Percentiles rank a stretch among this genome's conserved stretches.
These are phyloP conservation scores for Telmatochromis sp. DNA, from an alignment of 2,113 vertebrate species.

Conservation along the genomic window DNA sequence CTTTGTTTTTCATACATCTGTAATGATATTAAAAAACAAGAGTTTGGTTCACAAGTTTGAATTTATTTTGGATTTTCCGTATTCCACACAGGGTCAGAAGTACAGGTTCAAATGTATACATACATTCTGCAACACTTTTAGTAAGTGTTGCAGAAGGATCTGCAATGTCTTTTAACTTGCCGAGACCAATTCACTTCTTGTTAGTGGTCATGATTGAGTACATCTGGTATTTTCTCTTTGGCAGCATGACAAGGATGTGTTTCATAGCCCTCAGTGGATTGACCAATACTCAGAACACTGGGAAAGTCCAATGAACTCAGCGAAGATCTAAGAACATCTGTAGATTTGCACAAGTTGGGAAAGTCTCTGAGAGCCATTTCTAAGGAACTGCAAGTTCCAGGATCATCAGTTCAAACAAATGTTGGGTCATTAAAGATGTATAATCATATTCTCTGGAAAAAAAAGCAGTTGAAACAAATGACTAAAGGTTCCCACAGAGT, in stretches of 20 bases:
- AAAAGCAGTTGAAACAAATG: not conserved
- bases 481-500: not conserved
- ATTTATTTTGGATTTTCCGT: not conserved
- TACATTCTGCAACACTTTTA: not conserved
- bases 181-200: not conserved
- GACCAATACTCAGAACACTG: not conserved
- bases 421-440: not conserved
- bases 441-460: rapidly evolving
- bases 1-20: not conserved
- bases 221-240: not conserved
- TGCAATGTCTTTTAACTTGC: not conserved
- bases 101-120: not conserved
- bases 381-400: not conserved
- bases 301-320: not conserved
- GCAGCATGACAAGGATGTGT: not conserved
- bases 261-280: not conserved
- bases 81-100: not conserved
- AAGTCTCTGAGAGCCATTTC: not conserved
- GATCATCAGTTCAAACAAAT: not conserved
- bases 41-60: not conserved
- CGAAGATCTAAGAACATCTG: not conserved
- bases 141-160: not conserved
- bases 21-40: not conserved
- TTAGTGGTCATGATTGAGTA: not conserved
- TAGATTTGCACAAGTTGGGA: not conserved